Percentiles rank a stretch among this genome's conserved stretches.
Evolutionary conservation across 1,140 invertebrate genomes (phyloP).

Genomic region (Leptinotarsa defecta): DNA sequence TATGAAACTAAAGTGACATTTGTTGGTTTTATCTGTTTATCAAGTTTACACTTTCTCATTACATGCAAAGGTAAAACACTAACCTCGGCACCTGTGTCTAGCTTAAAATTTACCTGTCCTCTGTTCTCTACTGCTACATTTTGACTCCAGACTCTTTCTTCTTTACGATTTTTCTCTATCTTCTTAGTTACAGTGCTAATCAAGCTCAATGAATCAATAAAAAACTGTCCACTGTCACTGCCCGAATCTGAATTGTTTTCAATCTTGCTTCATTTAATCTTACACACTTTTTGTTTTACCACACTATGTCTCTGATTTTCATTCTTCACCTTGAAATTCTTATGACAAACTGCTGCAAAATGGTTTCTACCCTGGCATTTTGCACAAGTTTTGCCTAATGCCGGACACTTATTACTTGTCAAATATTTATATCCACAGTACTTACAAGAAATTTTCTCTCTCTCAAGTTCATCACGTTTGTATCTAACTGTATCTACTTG

Average conservation of each 20-base stretch:
- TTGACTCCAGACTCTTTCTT: not conserved
- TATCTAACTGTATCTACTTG: too few relatives aligned
- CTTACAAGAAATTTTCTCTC: too few relatives aligned
- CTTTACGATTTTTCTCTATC: not conserved
- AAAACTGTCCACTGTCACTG: not conserved
- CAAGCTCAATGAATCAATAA: not conserved
- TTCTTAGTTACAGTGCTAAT: not conserved
- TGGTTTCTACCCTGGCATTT: constrained; percentile 25
- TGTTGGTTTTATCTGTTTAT: not conserved
- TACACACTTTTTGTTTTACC: too few relatives aligned
- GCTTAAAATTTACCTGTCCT: not conserved
- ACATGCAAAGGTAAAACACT: not conserved
- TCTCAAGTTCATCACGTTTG: too few relatives aligned
- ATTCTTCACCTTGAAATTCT: constrained; percentile 7
- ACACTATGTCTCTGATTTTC: not conserved
- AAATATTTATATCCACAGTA: too few relatives aligned
- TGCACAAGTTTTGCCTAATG: constrained; percentile 33
- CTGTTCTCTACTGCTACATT: not conserved
- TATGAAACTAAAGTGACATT: not conserved
- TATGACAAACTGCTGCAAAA: constrained; percentile 29
- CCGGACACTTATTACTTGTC: constrained; percentile 21
- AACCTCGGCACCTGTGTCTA: not conserved
- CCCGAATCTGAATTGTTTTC: not conserved
- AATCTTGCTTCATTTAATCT: not conserved
- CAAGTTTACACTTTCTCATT: not conserved